Evolutionary conservation across 2,888 invertebrate species (phyloP), one percentile per base, ranked within the genome.

Genomic region (Sabatieria punctata): DNA sequence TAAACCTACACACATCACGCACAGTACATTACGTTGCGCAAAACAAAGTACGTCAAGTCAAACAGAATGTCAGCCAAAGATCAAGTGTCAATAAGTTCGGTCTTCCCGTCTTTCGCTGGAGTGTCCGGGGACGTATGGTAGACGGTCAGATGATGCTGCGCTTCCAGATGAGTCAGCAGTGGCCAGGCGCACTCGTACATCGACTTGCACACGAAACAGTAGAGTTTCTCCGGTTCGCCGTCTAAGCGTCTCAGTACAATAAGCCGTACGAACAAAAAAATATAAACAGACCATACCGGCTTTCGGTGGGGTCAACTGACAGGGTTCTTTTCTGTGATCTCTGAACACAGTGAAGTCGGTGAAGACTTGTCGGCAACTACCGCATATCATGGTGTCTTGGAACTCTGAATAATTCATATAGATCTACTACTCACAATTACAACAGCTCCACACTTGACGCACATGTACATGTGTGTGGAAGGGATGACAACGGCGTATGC

Each of bases 341-440:
- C 78, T 71, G 50, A 80, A 69, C 57, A 77, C 77, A 56, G 77
- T 75, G n/a, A 79, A 70, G 57, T 77, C 77, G 46, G 76, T 74
- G 67, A 79, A 79, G 70, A 77, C 74, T 64, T 78, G 77, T 54
- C 78, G 72, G 67, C 80, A 80, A 64, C 78, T 78, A 43, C 79
- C 80, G 64, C 80, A 80, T 56, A 80, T 79, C 56, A 80, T 69
- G 54, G 79, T 77, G 64, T 80, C 80, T 46, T 77, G 76, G 64
- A 77, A 77, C 64, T 76, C 77, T 78, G 69, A 49, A 67, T 30
- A n/a, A n/a, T n/a, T n/a, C n/a, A n/a, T n/a, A n/a, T n/a, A n/a
- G n/a, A n/a, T n/a, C n/a, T n/a, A n/a, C n/a, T n/a, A n/a, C n/a
- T n/a, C n/a, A n/a, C n/a, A n/a, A n/a, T n/a, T n/a, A n/a, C n/a